Conservation (phyloP, 2,888 invertebrate genomes). For the Orthosia gracilis region DNA sequence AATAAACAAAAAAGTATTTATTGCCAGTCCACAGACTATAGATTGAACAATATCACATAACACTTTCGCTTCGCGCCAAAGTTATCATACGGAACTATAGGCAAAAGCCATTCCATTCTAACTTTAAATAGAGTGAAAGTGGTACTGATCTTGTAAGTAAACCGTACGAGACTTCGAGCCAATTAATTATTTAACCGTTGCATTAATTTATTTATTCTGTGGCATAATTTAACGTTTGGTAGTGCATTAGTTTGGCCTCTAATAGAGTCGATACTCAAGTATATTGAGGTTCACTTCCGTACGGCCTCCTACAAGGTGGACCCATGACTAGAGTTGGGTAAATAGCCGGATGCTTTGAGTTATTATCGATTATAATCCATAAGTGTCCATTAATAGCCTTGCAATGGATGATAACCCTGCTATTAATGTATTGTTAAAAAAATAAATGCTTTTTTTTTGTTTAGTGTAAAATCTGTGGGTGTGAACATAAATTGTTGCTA, state of each 20-base stretch:
- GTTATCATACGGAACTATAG: slow-evolving; percentile 4
- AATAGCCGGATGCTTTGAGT: no score
- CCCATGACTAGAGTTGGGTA: no score
- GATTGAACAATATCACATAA: slow-evolving; percentile 29
- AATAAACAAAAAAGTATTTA: slow-evolving; percentile 11
- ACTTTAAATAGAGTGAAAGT: slow-evolving; percentile 46
- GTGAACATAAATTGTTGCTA: no score
- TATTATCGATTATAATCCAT: no score
- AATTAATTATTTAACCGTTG: slow-evolving; percentile 14
- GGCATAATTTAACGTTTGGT: neutral
- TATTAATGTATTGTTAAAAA: no score
- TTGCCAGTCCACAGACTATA: slow-evolving; percentile 7
- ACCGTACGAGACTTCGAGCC: slow-evolving; percentile 13
- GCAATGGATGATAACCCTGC: no score
- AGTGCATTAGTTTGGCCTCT: neutral
- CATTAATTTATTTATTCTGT: neutral
- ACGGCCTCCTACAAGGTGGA: neutral
- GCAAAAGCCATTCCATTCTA: slow-evolving; percentile 27
- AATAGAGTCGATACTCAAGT: neutral
- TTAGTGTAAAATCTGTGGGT: no score
- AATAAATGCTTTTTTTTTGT: no score
- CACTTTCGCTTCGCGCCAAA: slow-evolving; percentile 39
- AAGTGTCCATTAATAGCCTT: no score
- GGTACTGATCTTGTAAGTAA: slow-evolving; percentile 21
- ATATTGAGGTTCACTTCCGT: neutral